These are phyloP conservation scores for Anagyrus pseudococci DNA, from an alignment of 2,888 invertebrate genomes.

Conservation along the genomic window DNA sequence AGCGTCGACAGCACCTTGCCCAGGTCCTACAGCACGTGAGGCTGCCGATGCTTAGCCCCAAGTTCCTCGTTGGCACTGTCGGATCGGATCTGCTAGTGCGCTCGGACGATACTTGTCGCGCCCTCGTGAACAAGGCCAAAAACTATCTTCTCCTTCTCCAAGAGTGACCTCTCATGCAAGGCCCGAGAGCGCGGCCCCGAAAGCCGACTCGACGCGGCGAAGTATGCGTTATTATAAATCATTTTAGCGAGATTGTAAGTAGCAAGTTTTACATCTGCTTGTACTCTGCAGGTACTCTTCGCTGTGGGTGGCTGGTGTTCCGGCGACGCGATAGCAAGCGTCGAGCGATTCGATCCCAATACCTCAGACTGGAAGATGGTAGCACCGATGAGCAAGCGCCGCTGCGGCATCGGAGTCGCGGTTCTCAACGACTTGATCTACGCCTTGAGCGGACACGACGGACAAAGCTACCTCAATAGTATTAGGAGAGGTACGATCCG, in stretches of 20 bases:
- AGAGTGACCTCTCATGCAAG: constrained; percentile 93
- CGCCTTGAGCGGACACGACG: constrained; percentile 98
- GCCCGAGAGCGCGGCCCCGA: constrained; percentile 91
- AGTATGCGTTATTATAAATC: too few species aligned
- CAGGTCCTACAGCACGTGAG: constrained; percentile 97
- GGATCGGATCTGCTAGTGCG: constrained; percentile 94
- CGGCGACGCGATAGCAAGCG: constrained; percentile 98
- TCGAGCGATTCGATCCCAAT: constrained; percentile 96
- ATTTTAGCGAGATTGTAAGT: too few species aligned
- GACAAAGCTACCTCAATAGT: constrained; percentile 93
- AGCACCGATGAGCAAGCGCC: constrained; percentile 96
- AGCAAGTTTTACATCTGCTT: too few species aligned
- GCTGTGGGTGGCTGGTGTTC: constrained; percentile 99
- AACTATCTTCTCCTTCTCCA: constrained; percentile 96
- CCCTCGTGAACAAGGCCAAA: constrained; percentile 98
- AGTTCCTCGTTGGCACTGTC: constrained; percentile 97
- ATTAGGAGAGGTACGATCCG: constrained; percentile 92
- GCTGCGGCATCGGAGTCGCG: constrained; percentile 98
- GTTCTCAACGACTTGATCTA: constrained; percentile 95
- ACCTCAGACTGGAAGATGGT: constrained; percentile 98
- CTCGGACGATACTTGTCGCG: constrained; percentile 95
- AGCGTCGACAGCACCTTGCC: constrained; percentile 89
- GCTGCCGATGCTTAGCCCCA: constrained; percentile 92
- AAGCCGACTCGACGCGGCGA: constrained; percentile 96
- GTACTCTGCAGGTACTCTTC: constrained; percentile 79